A percentile compares a stretch with the other conserved stretches of the same genome.
These are phyloP conservation scores for Drosophila conformis DNA, from an alignment of 2,888 invertebrate species.

Conservation along the genomic window DNA sequence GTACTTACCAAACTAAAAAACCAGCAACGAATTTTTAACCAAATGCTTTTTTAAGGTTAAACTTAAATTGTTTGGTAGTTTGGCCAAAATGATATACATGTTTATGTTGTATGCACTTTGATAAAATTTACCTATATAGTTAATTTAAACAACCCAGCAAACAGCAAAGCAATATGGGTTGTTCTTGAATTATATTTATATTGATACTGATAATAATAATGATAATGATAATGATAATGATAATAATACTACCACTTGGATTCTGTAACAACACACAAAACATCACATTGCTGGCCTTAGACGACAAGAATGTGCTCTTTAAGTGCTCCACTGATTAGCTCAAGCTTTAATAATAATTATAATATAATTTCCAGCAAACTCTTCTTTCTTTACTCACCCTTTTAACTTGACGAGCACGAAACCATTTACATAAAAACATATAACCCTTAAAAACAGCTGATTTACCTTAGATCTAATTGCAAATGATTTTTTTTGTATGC, in stretches of 20 bases:
- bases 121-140: conserved; percentile 18
- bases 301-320: conserved; percentile 80
- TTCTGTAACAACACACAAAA: conserved; percentile 55
- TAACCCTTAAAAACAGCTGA: background rate
- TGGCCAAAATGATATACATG: conserved; percentile 10
- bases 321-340: conserved; percentile 40
- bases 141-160: conserved; percentile 17
- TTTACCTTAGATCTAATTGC: background rate
- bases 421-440: conserved; percentile 14
- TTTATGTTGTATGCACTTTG: conserved; percentile 32
- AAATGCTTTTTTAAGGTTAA: conserved; percentile 26
- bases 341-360: conserved; percentile 39
- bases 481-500: conserved; percentile 1
- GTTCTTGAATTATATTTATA: conserved; percentile 21
- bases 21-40: conserved; percentile 16
- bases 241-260: conserved; percentile 53
- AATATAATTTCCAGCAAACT: conserved; percentile 42
- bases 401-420: conserved; percentile 42
- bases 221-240: conserved; percentile 6
- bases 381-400: conserved; percentile 34
- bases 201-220: background rate
- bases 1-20: conserved; percentile 50
- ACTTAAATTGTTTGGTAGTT: conserved; percentile 24
- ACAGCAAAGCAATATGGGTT: conserved; percentile 24
- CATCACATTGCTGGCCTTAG: conserved; percentile 83